A percentile compares a stretch with the other conserved stretches of the same genome.
Conservation (phyloP, 64 coral and sea anemone species). For the Cladopsammia gracilis region DNA sequence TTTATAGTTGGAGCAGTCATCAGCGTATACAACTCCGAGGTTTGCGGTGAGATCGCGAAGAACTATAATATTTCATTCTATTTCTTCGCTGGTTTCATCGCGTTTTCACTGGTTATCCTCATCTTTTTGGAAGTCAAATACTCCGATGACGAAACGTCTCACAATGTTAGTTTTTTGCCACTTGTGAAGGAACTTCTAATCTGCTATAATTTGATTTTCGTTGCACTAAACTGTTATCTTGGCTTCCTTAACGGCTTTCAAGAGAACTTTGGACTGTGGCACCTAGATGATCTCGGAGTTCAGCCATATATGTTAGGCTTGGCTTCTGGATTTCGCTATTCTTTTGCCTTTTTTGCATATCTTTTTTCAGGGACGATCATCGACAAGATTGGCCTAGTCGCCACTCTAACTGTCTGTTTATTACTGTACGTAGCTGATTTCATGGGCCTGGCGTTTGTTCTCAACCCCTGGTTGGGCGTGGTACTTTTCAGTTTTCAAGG, state of each 20-base stretch:
- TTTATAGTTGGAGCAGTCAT: slow-evolving; percentile 71
- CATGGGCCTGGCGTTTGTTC: slow-evolving; percentile 44
- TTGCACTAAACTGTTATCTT: slow-evolving; percentile 5
- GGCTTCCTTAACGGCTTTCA: slow-evolving; percentile 58
- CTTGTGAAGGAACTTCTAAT: slow-evolving; percentile 29
- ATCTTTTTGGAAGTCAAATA: slow-evolving; percentile 56
- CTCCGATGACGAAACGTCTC: background rate
- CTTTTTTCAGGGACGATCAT: slow-evolving; percentile 39
- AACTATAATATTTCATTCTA: slow-evolving; percentile 73
- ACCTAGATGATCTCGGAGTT: slow-evolving; percentile 65
- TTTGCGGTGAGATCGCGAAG: slow-evolving; percentile 62
- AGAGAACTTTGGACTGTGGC: slow-evolving; percentile 69
- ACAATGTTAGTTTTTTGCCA: background rate
- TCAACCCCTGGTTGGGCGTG: slow-evolving; percentile 29
- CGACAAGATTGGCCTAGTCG: slow-evolving; percentile 20
- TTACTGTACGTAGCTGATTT: slow-evolving; percentile 12
- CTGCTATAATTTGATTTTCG: slow-evolving; percentile 25
- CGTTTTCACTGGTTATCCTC: slow-evolving; percentile 25
- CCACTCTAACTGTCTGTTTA: slow-evolving; percentile 20
- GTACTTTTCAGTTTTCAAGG: slow-evolving; percentile 51
- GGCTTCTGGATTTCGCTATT: slow-evolving; percentile 60
- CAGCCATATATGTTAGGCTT: slow-evolving; percentile 44
- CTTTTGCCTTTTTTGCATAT: slow-evolving; percentile 3
- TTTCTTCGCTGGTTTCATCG: slow-evolving; percentile 73
- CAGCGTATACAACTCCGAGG: slow-evolving; percentile 22